Base-by-base conservation (phyloP, 2,113 vertebrate genomes). In the Brachirus orientalis region DNA sequence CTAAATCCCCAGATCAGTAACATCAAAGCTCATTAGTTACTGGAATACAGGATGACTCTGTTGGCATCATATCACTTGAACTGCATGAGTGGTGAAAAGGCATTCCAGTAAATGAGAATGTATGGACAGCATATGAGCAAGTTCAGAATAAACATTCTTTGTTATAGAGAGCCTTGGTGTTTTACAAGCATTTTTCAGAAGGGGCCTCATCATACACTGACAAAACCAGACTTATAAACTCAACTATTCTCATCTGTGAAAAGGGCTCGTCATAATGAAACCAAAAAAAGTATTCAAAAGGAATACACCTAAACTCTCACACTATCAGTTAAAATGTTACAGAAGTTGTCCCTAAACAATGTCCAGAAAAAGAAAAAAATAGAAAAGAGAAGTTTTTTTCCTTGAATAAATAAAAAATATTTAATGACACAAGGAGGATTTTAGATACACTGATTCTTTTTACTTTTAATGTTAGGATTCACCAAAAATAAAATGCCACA, bases 161-260 rank as follows among this genome's bases (percentile, higher is more conserved):
- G 63, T 73, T 76, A 72, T 63, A 64, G 68, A 78, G 71, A 61
- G 69, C 48, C 72, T 59, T 57, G 17, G 77, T 82, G 83, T 88
- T 89, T 90, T 86, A 90, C 86, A 63, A 89, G 83, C 75, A 78
- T 82, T 84, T 87, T 90, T 89, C 75, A 73, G 77, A 83, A 84
- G 78, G 78, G 80, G 86, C 85, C 82, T 90, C 86, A 75, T 85
- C 76, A 82, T 78, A 82, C 63, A 78, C 69, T 79, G 73, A 88
- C 84, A 83, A 77, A 89, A 85, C 56, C 8, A 76, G 61, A 83
- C 72, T 78, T 86, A 83, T 84, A 84, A 87, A 83, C 75, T 76
- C 45, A 48, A 33, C 54, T 80, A 88, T 84, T 79, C 75, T 67
- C 36, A 40, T 72, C 69, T 84, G 86, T 56, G 75, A 80, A 75